Evolutionary conservation across 1,140 invertebrate genomes (phyloP), one percentile per base, ranked within the genome.

Genomic region (Drosophila triauraria): DNA sequence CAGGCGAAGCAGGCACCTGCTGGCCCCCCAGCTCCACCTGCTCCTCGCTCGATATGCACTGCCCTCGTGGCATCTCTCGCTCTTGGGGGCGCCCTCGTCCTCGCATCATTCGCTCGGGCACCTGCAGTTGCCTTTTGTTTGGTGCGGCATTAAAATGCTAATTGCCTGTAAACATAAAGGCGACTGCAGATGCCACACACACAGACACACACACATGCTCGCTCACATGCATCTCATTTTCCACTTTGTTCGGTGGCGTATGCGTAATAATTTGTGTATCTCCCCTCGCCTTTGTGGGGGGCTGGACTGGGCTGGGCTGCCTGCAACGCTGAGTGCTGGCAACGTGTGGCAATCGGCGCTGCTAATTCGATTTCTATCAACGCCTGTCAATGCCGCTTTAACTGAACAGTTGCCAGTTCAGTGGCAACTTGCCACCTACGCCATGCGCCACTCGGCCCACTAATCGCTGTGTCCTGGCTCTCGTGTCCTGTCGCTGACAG

Each of bases 101-200:
- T 7, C 57, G 72, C 61, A 79, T 76, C 71, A 77, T 62, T 67
- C 82, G 82, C 82, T 82, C 74, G 69, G 68, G 74, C 82, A 85
- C 82, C 78, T 85, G 82, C 82, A 78, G 78, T 63, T 78, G 82
- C 77, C 82, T 84, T 78, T 85, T 85, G 82, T 85, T 75, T 85
- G 77, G 78, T 78, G 77, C 60, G 67, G 78, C 82, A 86, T 85
- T 85, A 85, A 85, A 85, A 85, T 85, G 82, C 82, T 85, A 85
- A 85, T 85, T 85, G 82, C 78, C 82, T 85, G 82, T 85, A 85
- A 85, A 85, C 82, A 85, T 85, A 85, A 85, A 85, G 82, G 78
- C 51, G 78, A 75, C 78, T 80, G 82, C 78, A 83, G 64, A 72
- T 71, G 69, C 58, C 62, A 38, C 78, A 60, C 62, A 68, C 35